Percentiles rank a stretch among this genome's conserved stretches.
These are phyloP conservation scores for Pristis pectinata DNA, from an alignment of 2,797 vertebrate species.

Conservation along the genomic window DNA sequence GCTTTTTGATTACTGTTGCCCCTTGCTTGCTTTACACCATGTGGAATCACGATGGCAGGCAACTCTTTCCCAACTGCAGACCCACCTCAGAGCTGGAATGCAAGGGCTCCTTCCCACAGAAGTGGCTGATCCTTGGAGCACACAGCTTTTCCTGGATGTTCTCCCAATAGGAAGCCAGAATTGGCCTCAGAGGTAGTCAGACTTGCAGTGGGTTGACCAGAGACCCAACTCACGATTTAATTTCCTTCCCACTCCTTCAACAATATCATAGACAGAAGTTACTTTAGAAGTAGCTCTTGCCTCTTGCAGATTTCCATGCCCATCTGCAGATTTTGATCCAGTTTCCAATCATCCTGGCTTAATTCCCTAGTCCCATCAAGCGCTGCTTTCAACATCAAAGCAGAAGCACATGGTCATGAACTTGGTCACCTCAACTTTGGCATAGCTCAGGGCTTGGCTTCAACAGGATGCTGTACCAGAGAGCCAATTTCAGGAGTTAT, in stretches of 20 bases:
- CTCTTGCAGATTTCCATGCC: not conserved
- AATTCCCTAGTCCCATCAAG: not conserved
- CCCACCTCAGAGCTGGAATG: no score
- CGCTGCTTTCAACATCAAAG: not conserved
- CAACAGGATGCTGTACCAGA: no score
- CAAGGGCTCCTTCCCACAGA: not conserved
- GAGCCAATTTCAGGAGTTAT: no score
- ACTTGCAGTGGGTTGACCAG: not conserved
- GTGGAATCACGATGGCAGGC: not conserved
- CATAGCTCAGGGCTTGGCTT: no score
- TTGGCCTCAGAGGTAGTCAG: not conserved
- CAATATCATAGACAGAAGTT: not conserved
- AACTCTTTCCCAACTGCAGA: not conserved
- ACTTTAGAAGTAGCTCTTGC: not conserved
- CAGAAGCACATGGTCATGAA: not conserved
- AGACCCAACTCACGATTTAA: not conserved
- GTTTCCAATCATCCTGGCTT: not conserved
- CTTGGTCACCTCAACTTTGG: not conserved
- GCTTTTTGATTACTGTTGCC: no score
- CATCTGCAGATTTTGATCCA: not conserved
- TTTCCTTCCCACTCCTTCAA: not conserved
- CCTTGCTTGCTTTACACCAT: no score
- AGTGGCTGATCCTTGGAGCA: not conserved
- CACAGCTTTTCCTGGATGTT: not conserved
- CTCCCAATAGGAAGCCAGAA: not conserved